phyloP scores from a whole-genome alignment of 2,113 vertebrate genomes.

The Bufo gargarizans region DNA sequence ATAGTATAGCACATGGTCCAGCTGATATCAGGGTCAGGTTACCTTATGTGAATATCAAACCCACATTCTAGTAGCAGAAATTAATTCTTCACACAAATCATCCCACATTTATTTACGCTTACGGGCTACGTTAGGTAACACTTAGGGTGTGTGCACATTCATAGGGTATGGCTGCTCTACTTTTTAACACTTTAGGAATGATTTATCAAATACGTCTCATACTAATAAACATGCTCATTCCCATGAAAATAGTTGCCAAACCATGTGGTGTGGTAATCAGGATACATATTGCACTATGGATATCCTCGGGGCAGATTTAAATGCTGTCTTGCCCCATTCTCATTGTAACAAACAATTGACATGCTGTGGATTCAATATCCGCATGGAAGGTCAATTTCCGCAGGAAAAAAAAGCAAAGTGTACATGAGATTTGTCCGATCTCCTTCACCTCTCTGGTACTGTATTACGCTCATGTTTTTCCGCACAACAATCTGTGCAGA shows the following conservation, averaged over 20 bases:
- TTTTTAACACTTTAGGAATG: background rate
- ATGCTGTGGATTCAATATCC: no score
- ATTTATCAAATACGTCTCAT: background rate
- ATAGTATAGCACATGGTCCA: background rate
- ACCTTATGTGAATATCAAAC: background rate
- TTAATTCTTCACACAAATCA: background rate
- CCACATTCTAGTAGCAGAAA: background rate
- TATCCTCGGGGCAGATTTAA: no score
- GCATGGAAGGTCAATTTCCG: no score
- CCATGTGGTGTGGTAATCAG: background rate
- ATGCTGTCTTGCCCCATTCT: no score
- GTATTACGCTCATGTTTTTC: no score
- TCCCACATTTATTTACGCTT: background rate
- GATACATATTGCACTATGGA: background rate
- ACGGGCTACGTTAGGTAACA: background rate
- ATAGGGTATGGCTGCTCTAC: background rate
- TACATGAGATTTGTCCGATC: no score
- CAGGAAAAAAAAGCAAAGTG: no score
- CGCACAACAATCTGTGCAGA: no score
- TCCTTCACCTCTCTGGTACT: no score
- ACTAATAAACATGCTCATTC: background rate
- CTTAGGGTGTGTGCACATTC: background rate
- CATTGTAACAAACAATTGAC: no score
- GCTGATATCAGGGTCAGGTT: conserved; percentile 2
- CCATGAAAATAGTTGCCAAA: background rate